Evolutionary conservation across 2,113 vertebrate species (phyloP).

Genomic region (cattle (Bos taurus)): DNA sequence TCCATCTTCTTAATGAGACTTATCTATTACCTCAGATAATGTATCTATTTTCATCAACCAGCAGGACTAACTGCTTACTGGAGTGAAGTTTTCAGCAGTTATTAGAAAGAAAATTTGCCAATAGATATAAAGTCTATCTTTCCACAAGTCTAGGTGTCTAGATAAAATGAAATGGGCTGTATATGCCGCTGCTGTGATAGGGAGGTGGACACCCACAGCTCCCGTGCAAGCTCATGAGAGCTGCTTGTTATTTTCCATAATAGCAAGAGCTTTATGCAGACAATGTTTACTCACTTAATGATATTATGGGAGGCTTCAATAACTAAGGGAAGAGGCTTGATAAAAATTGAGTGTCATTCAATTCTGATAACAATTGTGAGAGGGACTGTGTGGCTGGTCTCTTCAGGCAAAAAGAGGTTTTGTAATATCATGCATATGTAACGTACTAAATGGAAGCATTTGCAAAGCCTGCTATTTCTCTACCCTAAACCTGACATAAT

Average conservation of each 20-base stretch:
- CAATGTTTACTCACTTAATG: conserved; percentile 56
- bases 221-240: background rate
- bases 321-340: conserved; percentile 38
- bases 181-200: background rate
- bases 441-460: background rate
- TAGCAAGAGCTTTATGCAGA: background rate
- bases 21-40: conserved; percentile 58
- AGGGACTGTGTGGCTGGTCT: conserved; percentile 38
- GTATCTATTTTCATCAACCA: conserved; percentile 57
- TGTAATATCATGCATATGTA: background rate
- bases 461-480: background rate
- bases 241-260: conserved; percentile 1
- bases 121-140: background rate
- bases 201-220: background rate
- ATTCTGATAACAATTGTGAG: conserved; percentile 22
- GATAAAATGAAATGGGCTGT: background rate
- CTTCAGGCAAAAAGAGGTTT: conserved; percentile 47
- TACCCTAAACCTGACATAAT: background rate
- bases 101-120: conserved; percentile 4
- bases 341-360: conserved; percentile 61
- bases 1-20: conserved; percentile 62
- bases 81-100: background rate
- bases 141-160: background rate
- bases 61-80: background rate
- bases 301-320: background rate